Base-by-base conservation (phyloP, 2,113 vertebrate genomes). In the Rhinolophus ferrumequinum region DNA sequence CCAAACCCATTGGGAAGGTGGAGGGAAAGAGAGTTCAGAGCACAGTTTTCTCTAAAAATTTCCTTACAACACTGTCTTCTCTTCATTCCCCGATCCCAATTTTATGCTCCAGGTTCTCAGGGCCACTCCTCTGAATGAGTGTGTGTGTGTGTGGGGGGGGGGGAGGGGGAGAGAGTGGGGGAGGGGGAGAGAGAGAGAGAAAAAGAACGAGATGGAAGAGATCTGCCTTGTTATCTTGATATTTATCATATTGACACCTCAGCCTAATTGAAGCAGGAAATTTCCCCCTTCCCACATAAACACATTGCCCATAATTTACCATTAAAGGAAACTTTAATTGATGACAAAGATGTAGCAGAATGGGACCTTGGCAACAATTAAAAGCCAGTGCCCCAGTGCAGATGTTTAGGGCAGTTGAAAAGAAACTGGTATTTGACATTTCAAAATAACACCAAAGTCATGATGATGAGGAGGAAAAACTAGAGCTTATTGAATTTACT, bases 181-280 rank as follows among this genome's bases (percentile, higher is more conserved):
- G 44, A 38, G 66, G 26, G 52, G 54, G 76, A 60, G 38, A 47
- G 79, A 30, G 38, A 44, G 2, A 54, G 50, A 54, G 52, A 38
- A 52, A 44, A 24, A 35, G 52, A 28, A 41, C n/a, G 56, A 82
- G 33, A 80, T 26, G 12, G n/a, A 47, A 76, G 60, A 86, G 26
- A 64, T 54, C 19, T 30, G 24, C 28, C 35, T 88, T 72, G 16
- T 88, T 96, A 91, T 76, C 54, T 66, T 96, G 70, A 92, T 90
- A 80, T 85, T 94, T 88, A 82, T 96, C 93, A 88, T 77, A 60
- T 92, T 82, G 96, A 95, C 96, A 94, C 72, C 30, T 90, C 52
- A 88, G 62, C 93, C 75, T 97, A 95, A 97, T 24, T 70, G 88
- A 96, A 70, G 77, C 91, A 91, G 92, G 76, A 94, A 95, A 85